These are phyloP conservation scores for Stenodera caucasica DNA, from an alignment of 2,888 invertebrate species.

Conservation along the genomic window DNA sequence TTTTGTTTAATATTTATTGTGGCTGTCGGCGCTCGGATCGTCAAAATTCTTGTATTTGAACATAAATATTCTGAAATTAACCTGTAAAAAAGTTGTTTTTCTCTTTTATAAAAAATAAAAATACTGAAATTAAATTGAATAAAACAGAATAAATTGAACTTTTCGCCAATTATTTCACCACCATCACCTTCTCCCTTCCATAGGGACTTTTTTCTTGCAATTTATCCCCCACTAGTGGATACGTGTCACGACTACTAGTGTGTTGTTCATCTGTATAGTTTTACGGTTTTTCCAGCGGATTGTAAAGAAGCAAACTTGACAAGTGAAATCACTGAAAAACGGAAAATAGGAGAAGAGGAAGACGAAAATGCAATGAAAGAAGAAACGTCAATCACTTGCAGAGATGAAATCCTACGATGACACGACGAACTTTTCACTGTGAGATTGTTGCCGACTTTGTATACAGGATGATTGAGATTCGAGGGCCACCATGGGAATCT, in stretches of 20 bases:
- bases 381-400: not conserved
- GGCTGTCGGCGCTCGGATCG: not conserved
- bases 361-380: not conserved
- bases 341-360: conserved; percentile 4
- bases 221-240: conserved; percentile 23
- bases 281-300: not conserved
- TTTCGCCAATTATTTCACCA: no score
- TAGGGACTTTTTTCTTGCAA: conserved; percentile 20
- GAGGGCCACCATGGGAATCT: no score
- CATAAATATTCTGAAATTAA: not conserved
- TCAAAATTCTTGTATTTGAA: not conserved
- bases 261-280: conserved; percentile 35
- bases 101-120: not conserved
- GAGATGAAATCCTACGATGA: not conserved
- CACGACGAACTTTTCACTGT: conserved; percentile 29
- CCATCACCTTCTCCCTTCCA: not conserved
- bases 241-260: conserved; percentile 46
- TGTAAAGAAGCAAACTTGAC: conserved; percentile 43
- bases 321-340: conserved; percentile 42
- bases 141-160: no score
- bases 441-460: not conserved
- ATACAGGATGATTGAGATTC: no score
- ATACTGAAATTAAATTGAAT: no score
- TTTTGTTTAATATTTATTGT: not conserved
- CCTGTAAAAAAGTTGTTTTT: not conserved